phyloP scores from a whole-genome alignment of 2,113 vertebrate species.

The Apistogramma diplotaenia region DNA sequence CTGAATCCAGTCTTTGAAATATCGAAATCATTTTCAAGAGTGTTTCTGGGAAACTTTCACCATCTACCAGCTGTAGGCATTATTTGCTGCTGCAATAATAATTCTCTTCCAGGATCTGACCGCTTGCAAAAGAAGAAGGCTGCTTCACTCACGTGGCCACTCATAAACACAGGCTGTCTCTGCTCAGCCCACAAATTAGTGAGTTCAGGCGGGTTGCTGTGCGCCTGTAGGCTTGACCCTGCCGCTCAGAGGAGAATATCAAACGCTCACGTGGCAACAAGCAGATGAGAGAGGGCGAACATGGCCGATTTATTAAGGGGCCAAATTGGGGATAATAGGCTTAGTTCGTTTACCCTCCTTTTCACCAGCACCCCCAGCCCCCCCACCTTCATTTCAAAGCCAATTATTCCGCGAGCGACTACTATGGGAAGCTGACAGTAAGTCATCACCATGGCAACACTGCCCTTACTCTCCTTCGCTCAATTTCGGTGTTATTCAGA shows the following conservation, averaged over 20 bases:
- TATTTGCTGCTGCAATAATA: neutral
- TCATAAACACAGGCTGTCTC: constrained; percentile 44
- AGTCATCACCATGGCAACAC: constrained; percentile 68
- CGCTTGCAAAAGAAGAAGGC: neutral
- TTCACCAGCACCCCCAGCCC: constrained; percentile 25
- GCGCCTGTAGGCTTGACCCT: constrained; percentile 34
- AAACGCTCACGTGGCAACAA: constrained; percentile 43
- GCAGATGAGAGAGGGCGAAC: constrained; percentile 27
- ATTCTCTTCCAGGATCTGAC: neutral
- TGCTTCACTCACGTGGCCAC: constrained; percentile 21
- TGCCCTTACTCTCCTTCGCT: constrained; percentile 19
- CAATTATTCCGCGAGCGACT: constrained; percentile 50
- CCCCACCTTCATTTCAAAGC: constrained; percentile 48
- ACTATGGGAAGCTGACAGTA: constrained; percentile 56
- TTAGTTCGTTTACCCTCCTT: constrained; percentile 55
- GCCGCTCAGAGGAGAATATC: constrained; percentile 36
- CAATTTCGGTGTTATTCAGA: constrained; percentile 38
- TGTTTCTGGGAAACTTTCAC: neutral
- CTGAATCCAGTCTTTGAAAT: neutral
- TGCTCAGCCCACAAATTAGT: constrained; percentile 42
- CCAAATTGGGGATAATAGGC: constrained; percentile 50
- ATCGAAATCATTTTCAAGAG: neutral
- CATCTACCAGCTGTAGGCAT: neutral
- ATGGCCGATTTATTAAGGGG: constrained; percentile 36
- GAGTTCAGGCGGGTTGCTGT: constrained; percentile 44